Percentiles rank a stretch among this genome's conserved stretches.
phyloP scores from a whole-genome alignment of 2,113 vertebrate genomes.

The Machaerirhynchus nigripectus region DNA sequence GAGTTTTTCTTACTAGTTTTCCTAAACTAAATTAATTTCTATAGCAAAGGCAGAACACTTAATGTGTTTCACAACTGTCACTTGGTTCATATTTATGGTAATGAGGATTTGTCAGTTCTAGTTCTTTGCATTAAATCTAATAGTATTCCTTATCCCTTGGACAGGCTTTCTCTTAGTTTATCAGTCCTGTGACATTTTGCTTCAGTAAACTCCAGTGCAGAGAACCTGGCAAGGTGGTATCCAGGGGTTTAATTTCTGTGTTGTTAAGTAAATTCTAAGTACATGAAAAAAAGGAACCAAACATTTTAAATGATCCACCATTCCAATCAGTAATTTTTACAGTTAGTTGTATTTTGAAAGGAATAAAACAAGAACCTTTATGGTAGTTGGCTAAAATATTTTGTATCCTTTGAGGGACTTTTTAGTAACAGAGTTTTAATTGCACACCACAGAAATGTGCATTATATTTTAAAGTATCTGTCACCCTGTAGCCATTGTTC shows the following conservation, averaged over 20 bases:
- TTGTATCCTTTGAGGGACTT: background rate
- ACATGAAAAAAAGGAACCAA: background rate
- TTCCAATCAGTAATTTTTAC: background rate
- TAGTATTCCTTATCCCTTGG: background rate
- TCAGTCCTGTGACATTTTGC: background rate
- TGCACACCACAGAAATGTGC: background rate
- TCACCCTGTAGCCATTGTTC: background rate
- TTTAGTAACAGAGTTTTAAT: background rate
- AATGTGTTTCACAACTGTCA: background rate
- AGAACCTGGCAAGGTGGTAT: background rate
- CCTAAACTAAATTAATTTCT: background rate
- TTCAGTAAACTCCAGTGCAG: background rate
- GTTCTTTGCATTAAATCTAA: background rate
- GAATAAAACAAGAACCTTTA: background rate
- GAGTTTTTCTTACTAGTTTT: background rate
- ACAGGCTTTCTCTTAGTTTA: background rate
- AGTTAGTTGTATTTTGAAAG: background rate
- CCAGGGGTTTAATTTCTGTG: background rate
- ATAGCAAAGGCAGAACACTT: background rate
- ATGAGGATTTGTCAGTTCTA: background rate
- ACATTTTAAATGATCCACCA: background rate
- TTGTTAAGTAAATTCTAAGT: background rate
- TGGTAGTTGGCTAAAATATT: background rate
- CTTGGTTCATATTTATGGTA: background rate
- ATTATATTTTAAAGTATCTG: background rate